phyloP scores from a whole-genome alignment of 2,888 invertebrate species.

The Athetis lepigone region DNA sequence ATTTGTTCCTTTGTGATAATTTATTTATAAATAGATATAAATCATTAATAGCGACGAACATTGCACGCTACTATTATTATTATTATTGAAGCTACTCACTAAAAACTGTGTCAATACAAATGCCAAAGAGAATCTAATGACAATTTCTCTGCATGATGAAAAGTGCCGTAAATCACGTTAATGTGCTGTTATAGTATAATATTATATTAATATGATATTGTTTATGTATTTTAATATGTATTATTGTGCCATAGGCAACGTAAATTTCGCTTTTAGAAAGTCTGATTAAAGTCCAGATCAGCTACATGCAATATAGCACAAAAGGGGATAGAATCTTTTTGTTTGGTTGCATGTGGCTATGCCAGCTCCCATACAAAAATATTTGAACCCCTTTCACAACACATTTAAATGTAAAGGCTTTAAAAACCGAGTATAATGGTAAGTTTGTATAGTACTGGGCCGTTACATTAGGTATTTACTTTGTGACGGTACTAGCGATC shows the following conservation, averaged over 20 bases:
- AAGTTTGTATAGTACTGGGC: constrained; percentile 1
- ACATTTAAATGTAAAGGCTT: background rate
- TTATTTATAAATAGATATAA: constrained; percentile 21
- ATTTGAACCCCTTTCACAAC: too few species aligned
- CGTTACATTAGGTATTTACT: too few species aligned
- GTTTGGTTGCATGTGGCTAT: too few species aligned
- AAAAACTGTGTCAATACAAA: constrained; percentile 27
- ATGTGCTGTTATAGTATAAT: constrained; percentile 41
- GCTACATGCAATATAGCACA: background rate
- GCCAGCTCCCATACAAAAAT: too few species aligned
- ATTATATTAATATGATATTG: constrained; percentile 14
- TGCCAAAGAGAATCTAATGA: constrained; percentile 44
- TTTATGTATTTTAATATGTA: constrained; percentile 27
- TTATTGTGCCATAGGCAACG: constrained; percentile 2
- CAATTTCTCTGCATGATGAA: constrained; percentile 44
- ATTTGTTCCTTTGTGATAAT: constrained; percentile 31
- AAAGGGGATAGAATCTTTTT: too few species aligned
- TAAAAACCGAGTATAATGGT: constrained; percentile 15
- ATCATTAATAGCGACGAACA: constrained; percentile 37
- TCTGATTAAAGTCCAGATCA: background rate
- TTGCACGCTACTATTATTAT: constrained; percentile 46
- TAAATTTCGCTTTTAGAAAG: constrained; percentile 28
- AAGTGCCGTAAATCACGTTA: constrained; percentile 44
- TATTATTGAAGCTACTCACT: constrained; percentile 21
- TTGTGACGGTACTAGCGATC: too few species aligned